Conservation (phyloP, 2,113 vertebrate species). For the Monopterus albus region DNA sequence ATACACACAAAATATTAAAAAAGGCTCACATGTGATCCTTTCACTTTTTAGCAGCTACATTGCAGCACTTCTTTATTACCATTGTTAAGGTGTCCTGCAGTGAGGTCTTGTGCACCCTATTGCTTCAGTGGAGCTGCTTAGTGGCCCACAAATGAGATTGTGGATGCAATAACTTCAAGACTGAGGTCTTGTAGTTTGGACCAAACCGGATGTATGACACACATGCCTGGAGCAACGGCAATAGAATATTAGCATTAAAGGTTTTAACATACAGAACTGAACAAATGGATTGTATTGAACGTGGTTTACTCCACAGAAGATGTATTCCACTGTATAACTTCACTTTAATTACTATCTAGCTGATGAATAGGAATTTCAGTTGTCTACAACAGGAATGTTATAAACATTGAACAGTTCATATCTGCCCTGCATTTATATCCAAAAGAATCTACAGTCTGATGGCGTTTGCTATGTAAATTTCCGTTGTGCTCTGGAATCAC, state of each 20-base stretch:
- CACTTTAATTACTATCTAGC: no score
- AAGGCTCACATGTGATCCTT: not conserved
- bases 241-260: not conserved
- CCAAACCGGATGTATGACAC: no score
- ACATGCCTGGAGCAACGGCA: no score
- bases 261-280: not conserved
- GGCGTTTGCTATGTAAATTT: constrained; percentile 21
- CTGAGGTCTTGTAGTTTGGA: no score
- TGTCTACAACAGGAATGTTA: constrained; percentile 6
- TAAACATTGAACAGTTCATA: constrained; percentile 6
- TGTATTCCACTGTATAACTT: no score
- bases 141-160: not conserved
- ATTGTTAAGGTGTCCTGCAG: not conserved
- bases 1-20: not conserved
- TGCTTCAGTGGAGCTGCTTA: not conserved
- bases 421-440: not conserved
- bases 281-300: no score
- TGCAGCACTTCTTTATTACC: not conserved
- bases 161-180: not conserved
- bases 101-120: no score
- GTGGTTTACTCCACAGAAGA: no score
- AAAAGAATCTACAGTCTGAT: constrained; percentile 1
- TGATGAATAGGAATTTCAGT: not conserved
- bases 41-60: not conserved
- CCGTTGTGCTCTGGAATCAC: constrained; percentile 17